phyloP scores from a whole-genome alignment of 2,113 vertebrate genomes.

The Physeter macrocephalus region DNA sequence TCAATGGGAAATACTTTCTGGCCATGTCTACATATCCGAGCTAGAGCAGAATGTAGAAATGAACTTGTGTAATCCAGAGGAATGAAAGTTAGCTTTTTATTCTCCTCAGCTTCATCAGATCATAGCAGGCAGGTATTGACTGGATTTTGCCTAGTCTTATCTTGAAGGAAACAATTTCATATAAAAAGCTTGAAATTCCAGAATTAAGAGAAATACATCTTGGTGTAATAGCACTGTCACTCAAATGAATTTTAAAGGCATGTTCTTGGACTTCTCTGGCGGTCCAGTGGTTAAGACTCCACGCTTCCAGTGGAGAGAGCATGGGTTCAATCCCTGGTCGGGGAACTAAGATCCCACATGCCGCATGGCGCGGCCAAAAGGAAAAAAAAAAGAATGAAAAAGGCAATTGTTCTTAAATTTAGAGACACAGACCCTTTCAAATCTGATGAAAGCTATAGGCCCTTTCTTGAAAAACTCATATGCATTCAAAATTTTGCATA shows the following conservation, averaged over 20 bases:
- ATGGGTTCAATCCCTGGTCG: too few relatives aligned
- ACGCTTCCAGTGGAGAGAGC: too few relatives aligned
- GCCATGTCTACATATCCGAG: not conserved
- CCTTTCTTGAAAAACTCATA: not conserved
- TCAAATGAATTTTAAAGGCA: not conserved
- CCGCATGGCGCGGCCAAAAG: too few relatives aligned
- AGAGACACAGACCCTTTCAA: not conserved
- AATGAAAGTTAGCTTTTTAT: not conserved
- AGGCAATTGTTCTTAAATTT: not conserved
- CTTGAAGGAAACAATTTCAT: not conserved
- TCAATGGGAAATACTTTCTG: not conserved
- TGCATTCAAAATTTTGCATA: not conserved
- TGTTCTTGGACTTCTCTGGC: not conserved
- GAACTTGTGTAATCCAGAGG: not conserved
- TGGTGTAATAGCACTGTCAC: not conserved
- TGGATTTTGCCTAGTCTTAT: not conserved
- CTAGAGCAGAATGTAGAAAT: not conserved
- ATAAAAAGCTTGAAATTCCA: not conserved
- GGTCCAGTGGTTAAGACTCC: too few relatives aligned
- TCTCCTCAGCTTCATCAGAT: not conserved
- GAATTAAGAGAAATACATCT: not conserved
- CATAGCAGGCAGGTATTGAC: not conserved
- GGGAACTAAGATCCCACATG: too few relatives aligned
- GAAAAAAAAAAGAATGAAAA: too few relatives aligned
- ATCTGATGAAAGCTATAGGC: not conserved